These are phyloP conservation scores for Beroe forskalii DNA, from an alignment of 37 sponge, comb jelly and placozoan species.

Conservation along the genomic window DNA sequence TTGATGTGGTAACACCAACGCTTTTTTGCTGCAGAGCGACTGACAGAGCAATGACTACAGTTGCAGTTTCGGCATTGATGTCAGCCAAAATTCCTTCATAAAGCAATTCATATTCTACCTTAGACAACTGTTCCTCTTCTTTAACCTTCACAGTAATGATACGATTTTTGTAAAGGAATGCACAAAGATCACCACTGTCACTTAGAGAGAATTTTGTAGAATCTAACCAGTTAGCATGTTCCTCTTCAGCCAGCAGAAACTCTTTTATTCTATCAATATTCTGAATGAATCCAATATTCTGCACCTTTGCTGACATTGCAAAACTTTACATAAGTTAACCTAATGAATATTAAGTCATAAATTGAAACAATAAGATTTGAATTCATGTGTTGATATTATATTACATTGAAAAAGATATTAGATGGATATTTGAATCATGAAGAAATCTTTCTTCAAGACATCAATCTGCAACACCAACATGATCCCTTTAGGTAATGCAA, in stretches of 20 bases:
- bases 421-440: too few relatives aligned
- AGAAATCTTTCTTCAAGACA: too few relatives aligned
- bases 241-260: not conserved
- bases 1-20: constrained; percentile 6
- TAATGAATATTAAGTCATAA: too few relatives aligned
- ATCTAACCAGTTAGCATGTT: not conserved
- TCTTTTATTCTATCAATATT: not conserved
- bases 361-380: too few relatives aligned
- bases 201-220: not conserved
- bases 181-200: not conserved
- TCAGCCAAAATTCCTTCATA: constrained; percentile 12
- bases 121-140: not conserved
- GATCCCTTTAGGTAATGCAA: too few relatives aligned
- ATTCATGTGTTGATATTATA: too few relatives aligned
- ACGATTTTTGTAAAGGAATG: constrained; percentile 6
- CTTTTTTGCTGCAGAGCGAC: constrained; percentile 51
- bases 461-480: too few relatives aligned
- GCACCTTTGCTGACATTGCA: not conserved
- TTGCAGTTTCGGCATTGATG: not conserved
- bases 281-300: not conserved
- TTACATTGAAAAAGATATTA: too few relatives aligned
- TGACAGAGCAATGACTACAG: not conserved
- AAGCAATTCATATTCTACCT: not conserved
- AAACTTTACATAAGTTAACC: too few relatives aligned
- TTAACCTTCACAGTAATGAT: not conserved